Evolutionary conservation across 2,888 invertebrate genomes (phyloP).

Genomic region (Nemapogon koenigi): DNA sequence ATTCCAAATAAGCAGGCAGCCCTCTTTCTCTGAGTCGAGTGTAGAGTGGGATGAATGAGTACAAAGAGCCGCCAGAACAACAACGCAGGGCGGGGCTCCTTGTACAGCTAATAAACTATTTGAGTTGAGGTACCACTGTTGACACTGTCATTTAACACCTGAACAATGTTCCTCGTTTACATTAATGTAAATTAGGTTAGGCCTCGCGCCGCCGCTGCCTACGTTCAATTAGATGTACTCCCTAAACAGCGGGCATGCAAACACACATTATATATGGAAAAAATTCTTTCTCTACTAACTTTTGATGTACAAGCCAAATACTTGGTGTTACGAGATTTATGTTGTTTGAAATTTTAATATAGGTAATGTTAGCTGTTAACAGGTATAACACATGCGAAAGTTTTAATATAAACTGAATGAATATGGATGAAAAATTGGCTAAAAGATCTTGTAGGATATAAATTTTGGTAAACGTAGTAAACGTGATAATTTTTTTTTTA

Average conservation of each 20-base stretch:
- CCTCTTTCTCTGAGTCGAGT: too few relatives aligned
- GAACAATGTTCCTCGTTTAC: constrained; percentile 65
- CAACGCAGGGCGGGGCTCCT: constrained; percentile 45
- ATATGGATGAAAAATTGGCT: too few relatives aligned
- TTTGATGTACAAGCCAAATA: too few relatives aligned
- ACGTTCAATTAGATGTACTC: constrained; percentile 56
- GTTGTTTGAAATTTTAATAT: too few relatives aligned
- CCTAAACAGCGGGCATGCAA: constrained; percentile 40
- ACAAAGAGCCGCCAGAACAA: constrained; percentile 55
- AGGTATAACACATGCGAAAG: too few relatives aligned
- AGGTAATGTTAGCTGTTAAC: too few relatives aligned
- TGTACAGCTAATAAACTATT: constrained; percentile 56
- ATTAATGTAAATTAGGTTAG: constrained; percentile 66
- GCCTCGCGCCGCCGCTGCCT: constrained; percentile 39
- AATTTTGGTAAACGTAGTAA: too few relatives aligned
- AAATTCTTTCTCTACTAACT: constrained; percentile 1
- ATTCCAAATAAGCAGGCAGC: too few relatives aligned
- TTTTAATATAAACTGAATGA: too few relatives aligned
- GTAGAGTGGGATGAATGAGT: constrained; percentile 6
- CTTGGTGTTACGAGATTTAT: too few relatives aligned
- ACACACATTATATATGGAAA: constrained; percentile 5
- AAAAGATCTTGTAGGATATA: too few relatives aligned
- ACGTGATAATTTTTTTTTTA: too few relatives aligned
- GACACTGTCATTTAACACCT: constrained; percentile 65
- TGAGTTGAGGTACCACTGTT: constrained; percentile 57